Base-by-base conservation (phyloP, 2,797 vertebrate genomes). In the Sebastes iracundus region DNA sequence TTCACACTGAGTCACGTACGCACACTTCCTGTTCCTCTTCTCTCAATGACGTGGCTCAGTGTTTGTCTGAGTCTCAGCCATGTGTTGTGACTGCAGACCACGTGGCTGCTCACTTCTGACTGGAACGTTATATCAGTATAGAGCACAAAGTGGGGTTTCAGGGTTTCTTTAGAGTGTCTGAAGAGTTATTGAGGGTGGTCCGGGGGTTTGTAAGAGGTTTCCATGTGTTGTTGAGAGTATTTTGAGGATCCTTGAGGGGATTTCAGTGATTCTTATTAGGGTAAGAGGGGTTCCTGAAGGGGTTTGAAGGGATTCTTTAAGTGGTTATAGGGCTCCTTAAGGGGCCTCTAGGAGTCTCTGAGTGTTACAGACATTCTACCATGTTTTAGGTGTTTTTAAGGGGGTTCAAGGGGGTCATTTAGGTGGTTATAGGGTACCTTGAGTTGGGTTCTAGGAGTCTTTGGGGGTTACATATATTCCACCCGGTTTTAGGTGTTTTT, bases 21-120 rank as follows among this genome's bases (percentile, higher is more conserved):
- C 91, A 75, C 67, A 77, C 84, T 88, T 90, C 88, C 88, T 88
- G 71, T 67, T 22, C 55, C 32, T 69, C 0, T 32, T 66, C 32
- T 64, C 32, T 49, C 23, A 4, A 3, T 78, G 79, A 85, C 75
- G 67, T 77, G 82, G 77, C 71, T 72, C 63, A 1, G 18, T 7
- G 85, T 49, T 85, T 49, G 64, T 80, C 18, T 83, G 87, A 71
- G 7, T 13, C 66, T 35, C 53, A 46, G 61, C 77, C 67, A 32
- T 62, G 83, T 80, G 75, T 66, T 66, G 67, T 64, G 74, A 52
- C 74, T 76, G 65, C n/a, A 25, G 27, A 69, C 80, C 88, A 82
- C 80, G 52, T 85, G 85, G 83, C 73, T 16, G 65, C 32, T 42
- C 13, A 42, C 38, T 42, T 42, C 38, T 42, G 38, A 14, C 13